Evolutionary conservation across 2,113 vertebrate species (phyloP).

Genomic region (Sciurus niger): DNA sequence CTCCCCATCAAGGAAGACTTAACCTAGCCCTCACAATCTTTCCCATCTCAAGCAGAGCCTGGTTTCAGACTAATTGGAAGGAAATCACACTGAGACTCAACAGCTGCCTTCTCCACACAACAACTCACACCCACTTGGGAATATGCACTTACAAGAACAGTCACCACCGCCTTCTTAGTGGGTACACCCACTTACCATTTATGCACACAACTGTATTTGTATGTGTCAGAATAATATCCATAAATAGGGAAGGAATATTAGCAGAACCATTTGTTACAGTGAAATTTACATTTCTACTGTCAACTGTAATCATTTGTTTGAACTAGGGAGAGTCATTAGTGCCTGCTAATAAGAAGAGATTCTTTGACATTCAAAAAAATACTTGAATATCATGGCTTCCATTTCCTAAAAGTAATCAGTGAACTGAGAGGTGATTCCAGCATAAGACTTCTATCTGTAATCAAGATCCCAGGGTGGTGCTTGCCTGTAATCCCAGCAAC

Average conservation of each 20-base stretch:
- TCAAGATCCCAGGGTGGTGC: neutral
- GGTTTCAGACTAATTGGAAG: conserved; percentile 32
- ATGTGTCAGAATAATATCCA: conserved; percentile 69
- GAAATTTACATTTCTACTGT: conserved; percentile 60
- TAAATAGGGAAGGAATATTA: conserved; percentile 62
- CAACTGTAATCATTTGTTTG: conserved; percentile 60
- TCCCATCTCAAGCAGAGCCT: neutral
- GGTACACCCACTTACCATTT: conserved; percentile 38
- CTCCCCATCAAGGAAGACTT: neutral
- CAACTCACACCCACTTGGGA: conserved; percentile 52
- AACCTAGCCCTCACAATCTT: neutral
- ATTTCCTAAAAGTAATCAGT: conserved; percentile 23
- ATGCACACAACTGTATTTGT: conserved; percentile 18
- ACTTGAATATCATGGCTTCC: conserved; percentile 56
- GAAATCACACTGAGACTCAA: conserved; percentile 25
- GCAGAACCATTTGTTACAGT: conserved; percentile 36
- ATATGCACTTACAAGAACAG: conserved; percentile 40
- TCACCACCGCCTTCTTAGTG: conserved; percentile 55
- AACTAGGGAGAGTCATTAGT: conserved; percentile 54
- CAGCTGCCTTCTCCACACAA: conserved; percentile 62
- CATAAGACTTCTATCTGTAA: neutral
- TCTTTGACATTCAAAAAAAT: conserved; percentile 65
- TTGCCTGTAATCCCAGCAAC: too few species aligned
- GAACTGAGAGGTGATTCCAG: neutral
- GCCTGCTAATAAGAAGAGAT: conserved; percentile 49